Evolutionary conservation across 23 tunicate species (phyloP).

Genomic region (Diplosoma virens): DNA sequence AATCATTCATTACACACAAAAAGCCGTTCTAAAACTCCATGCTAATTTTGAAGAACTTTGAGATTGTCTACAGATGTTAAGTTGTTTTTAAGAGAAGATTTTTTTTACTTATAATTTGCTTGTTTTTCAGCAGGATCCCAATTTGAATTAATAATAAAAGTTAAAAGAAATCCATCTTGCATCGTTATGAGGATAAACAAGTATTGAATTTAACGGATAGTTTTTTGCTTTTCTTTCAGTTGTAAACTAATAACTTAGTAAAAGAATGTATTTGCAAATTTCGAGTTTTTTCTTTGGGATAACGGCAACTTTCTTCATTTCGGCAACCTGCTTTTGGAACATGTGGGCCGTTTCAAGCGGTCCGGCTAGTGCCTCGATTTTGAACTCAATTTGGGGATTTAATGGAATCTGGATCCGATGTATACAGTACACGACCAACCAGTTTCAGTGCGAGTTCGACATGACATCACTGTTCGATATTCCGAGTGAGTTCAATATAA

Average conservation of each 20-base stretch:
- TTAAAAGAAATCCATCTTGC: no score
- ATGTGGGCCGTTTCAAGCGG: constrained; percentile 63
- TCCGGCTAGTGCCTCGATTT: constrained; percentile 44
- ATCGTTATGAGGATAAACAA: no score
- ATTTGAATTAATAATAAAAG: no score
- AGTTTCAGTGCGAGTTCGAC: constrained; percentile 61
- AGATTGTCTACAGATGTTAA: no score
- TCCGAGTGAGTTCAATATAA: constrained; percentile 8
- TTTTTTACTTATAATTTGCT: no score
- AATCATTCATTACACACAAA: no score
- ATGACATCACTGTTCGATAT: constrained; percentile 2
- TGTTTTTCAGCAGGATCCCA: no score
- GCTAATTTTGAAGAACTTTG: no score
- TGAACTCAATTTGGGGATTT: constrained; percentile 72
- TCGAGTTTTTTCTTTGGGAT: constrained; percentile 42
- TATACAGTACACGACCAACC: constrained; percentile 60
- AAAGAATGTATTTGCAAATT: constrained; percentile 40
- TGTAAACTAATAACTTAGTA: neutral
- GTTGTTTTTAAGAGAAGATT: no score
- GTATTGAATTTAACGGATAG: no score
- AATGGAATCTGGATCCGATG: constrained; percentile 65
- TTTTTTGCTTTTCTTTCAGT: neutral
- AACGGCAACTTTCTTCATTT: constrained; percentile 2
- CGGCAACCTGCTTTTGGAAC: constrained; percentile 61
- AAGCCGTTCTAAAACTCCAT: no score